Base-by-base conservation (phyloP, 1,140 invertebrate species). In the Nephila pilipes region DNA sequence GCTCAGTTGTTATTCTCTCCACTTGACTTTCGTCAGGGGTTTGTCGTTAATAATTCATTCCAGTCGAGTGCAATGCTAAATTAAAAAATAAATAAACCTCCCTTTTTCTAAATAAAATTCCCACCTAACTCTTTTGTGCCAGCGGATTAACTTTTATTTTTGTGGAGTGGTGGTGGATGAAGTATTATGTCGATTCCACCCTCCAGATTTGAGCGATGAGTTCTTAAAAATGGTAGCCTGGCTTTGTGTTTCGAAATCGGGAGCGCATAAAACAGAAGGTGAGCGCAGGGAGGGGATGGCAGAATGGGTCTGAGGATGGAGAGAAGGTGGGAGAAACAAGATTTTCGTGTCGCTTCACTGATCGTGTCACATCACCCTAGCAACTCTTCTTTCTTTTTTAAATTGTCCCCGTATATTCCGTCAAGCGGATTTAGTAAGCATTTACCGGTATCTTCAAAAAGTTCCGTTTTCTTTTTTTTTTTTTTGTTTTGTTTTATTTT, bases 291-390 rank as follows among this genome's bases (percentile, higher is more conserved):
- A 32, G 69, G 36, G 69, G 75, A n/a, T 36, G 32, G 65, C 25
- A 32, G 65, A 5, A 32, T 36, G 85, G 29, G 32, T 10, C 5
- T 36, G 22, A 6, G 32, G 38, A 1, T 29, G 69, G 46, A 65
- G 87, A 60, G 69, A 80, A 58, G 54, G 38, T 75, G 22, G 63
- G 63, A 88, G 87, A 75, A 90, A 90, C 88, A 90, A 90, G 65
- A 80, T 79, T 90, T 55, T 36, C 88, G 60, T 58, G 69, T 80
- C 88, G 75, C 88, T 90, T 58, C 69, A 32, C 88, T 90, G 88
- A 80, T 90, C 88, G 55, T 80, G 88, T 90, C 88, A 90, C 69
- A 88, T 58, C 88, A 57, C 12, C 88, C 75, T 36, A 25, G 75
- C 55, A 60, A 14, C 55, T 83, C 54, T 87, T 60, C 85, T 60